A percentile compares a stretch with the other conserved stretches of the same genome.
Evolutionary conservation across 2,113 vertebrate genomes (phyloP).

Genomic region (Poeciliopsis prolifica): DNA sequence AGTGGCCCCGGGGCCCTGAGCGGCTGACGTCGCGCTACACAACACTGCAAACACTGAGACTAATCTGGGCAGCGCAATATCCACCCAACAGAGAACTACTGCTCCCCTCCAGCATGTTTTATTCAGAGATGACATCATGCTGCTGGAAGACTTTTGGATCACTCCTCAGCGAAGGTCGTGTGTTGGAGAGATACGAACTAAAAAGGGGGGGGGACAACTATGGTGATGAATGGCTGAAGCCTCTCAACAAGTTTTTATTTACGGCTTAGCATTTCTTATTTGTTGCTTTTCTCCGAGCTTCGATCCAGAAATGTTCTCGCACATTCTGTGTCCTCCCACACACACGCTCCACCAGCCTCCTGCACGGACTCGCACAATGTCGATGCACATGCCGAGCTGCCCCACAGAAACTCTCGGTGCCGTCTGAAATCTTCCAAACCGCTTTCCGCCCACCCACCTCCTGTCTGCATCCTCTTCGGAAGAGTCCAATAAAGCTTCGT

Average conservation of each 20-base stretch:
- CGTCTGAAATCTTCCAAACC: constrained; percentile 70
- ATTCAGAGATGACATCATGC: constrained; percentile 76
- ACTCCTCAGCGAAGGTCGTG: constrained; percentile 48
- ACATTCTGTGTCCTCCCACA: constrained; percentile 61
- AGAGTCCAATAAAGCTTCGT: constrained; percentile 31
- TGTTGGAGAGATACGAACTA: constrained; percentile 30
- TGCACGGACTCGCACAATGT: constrained; percentile 46
- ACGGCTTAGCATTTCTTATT: constrained; percentile 51
- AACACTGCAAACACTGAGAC: no score
- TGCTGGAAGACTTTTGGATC: constrained; percentile 56
- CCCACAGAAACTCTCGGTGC: constrained; percentile 63
- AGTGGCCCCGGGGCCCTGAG: no score
- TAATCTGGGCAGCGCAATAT: no score
- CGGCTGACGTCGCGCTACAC: no score
- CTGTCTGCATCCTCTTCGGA: constrained; percentile 62
- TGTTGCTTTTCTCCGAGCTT: constrained; percentile 54
- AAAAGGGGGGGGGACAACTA: background rate
- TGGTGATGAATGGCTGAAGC: background rate
- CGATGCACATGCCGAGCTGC: constrained; percentile 54
- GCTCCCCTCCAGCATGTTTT: constrained; percentile 65
- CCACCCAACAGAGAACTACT: constrained; percentile 38
- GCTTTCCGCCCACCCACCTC: constrained; percentile 77
- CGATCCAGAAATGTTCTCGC: constrained; percentile 61
- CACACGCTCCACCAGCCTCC: constrained; percentile 40
- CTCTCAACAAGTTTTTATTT: background rate